A percentile compares a stretch with the other conserved stretches of the same genome.
phyloP scores from a whole-genome alignment of 2,888 invertebrate genomes.

The Eristalinus aeneus region DNA sequence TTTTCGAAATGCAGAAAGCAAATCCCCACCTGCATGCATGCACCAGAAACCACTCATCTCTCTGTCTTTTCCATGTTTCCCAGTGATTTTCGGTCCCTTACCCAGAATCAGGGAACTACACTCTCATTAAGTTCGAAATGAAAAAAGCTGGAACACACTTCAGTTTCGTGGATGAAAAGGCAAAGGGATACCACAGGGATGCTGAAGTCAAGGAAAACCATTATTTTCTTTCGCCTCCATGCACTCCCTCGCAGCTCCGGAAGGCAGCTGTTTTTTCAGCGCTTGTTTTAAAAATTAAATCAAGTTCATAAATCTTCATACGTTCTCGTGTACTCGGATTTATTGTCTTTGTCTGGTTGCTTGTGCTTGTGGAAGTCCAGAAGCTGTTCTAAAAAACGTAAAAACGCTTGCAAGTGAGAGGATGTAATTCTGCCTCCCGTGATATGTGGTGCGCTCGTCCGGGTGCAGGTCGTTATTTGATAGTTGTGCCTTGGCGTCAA shows the following conservation, averaged over 20 bases:
- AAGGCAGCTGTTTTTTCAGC: background rate
- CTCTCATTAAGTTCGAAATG: conserved; percentile 15
- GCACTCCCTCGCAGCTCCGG: background rate
- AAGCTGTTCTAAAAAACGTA: background rate
- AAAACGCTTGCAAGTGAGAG: background rate
- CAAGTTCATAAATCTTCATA: conserved; percentile 15
- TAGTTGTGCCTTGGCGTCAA: conserved; percentile 9
- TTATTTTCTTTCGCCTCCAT: conserved; percentile 36
- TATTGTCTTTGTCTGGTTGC: background rate
- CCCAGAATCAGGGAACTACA: background rate
- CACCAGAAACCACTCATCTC: background rate
- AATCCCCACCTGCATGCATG: background rate
- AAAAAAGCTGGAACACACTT: background rate
- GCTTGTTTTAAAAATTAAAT: conserved; percentile 12
- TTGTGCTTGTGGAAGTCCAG: background rate
- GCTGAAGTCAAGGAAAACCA: conserved; percentile 26
- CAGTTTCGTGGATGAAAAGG: conserved; percentile 6
- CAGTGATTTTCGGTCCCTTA: no score
- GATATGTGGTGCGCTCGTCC: background rate
- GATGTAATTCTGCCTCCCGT: background rate
- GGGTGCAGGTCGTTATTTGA: background rate
- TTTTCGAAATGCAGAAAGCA: background rate
- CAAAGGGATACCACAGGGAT: conserved; percentile 17
- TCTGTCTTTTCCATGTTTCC: background rate
- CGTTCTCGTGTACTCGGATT: background rate